Evolutionary conservation across 2,113 vertebrate species (phyloP).

Genomic region (Epinephelus fuscoguttatus): DNA sequence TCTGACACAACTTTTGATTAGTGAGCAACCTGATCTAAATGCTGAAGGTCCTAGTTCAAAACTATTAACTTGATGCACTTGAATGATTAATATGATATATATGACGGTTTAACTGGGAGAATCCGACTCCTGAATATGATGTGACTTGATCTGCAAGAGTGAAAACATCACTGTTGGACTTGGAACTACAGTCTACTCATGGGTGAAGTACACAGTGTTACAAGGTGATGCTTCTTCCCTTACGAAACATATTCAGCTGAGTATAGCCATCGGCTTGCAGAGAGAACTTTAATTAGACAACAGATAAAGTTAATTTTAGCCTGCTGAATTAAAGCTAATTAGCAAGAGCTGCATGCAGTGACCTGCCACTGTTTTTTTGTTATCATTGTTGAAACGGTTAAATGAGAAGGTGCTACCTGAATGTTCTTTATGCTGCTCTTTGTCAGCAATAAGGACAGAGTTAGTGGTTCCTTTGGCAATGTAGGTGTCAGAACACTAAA

Average conservation of each 20-base stretch:
- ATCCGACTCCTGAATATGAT: background rate
- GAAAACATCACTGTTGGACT: too few species aligned
- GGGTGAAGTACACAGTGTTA: background rate
- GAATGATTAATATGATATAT: background rate
- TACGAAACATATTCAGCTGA: background rate
- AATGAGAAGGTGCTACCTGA: background rate
- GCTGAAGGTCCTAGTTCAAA: too few species aligned
- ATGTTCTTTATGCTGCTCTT: background rate
- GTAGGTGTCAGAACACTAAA: background rate
- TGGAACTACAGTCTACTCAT: background rate
- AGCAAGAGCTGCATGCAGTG: background rate
- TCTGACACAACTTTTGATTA: too few species aligned
- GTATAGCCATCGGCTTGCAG: background rate
- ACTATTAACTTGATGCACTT: background rate
- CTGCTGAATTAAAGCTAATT: background rate
- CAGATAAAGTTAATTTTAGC: background rate
- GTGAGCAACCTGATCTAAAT: too few species aligned
- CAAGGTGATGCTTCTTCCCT: background rate
- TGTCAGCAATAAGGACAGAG: background rate
- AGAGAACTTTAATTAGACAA: background rate
- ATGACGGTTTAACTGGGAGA: background rate
- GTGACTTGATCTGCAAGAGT: background rate
- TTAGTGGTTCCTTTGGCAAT: background rate
- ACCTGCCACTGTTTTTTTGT: background rate
- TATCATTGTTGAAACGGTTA: too few species aligned